Evolutionary conservation across 2,888 invertebrate genomes (phyloP), one percentile per base, ranked within the genome.

Genomic region (Eupsilia transversa): DNA sequence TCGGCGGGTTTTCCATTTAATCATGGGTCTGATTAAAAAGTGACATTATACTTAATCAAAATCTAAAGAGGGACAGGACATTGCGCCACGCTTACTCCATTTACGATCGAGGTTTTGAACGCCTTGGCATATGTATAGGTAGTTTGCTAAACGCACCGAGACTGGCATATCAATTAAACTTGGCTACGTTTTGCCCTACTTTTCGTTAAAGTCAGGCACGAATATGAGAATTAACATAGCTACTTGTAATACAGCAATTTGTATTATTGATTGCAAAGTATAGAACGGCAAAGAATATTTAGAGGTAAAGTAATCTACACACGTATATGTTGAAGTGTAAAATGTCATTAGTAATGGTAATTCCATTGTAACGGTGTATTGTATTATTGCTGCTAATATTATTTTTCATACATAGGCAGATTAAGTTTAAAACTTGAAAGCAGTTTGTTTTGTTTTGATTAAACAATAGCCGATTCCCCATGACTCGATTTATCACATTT

Each of bases 131-230:
- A 87, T 85, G 86, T 86, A 87, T 86, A 83, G 82, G 88, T 84
- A 87, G 85, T 91, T 93, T 93, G 91, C 91, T 90, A 91, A 93
- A 93, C 89, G 84, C 86, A 89, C 80, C 90, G 90, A 89, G 91
- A 84, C 89, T 88, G 86, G 93, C 91, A 94, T 94, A 94, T 92
- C 91, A 94, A 94, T 94, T 94, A 92, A 91, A 90, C 86, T 88
- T 83, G 86, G 86, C 87, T 89, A 80, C 85, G 84, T 85, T 86
- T 84, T 91, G 94, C 88, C 94, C 94, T 87, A 94, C 89, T 90
- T 93, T 88, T 88, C 66, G 86, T 88, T 89, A 85, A 87, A 91
- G 89, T 90, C 88, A 88, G 88, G 86, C 88, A 88, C 90, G 89
- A 89, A 89, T 90, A 86, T 85, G 54, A 84, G 74, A 84, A 83